A percentile compares a stretch with the other conserved stretches of the same genome.
phyloP scores from a whole-genome alignment of 2,888 invertebrate genomes.

The Campoletis raptor region DNA sequence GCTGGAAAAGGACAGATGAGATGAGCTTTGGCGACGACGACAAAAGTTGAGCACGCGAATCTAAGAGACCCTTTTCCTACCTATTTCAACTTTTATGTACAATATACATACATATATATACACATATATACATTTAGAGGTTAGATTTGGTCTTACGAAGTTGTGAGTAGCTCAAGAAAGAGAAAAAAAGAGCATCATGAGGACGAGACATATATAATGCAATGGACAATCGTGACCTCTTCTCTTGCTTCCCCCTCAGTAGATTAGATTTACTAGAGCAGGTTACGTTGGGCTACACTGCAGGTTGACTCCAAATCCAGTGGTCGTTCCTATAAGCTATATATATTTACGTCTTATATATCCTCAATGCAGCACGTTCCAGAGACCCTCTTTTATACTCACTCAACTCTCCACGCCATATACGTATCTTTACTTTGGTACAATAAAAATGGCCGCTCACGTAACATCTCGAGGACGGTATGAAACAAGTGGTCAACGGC shows the following conservation, averaged over 20 bases:
- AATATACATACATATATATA: constrained; percentile 2
- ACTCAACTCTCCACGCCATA: constrained; percentile 31
- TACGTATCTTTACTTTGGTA: constrained; percentile 22
- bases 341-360: constrained; percentile 15
- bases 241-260: constrained; percentile 69
- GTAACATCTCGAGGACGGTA: constrained; percentile 42
- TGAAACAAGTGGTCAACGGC: constrained; percentile 32
- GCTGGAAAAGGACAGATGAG: constrained; percentile 11
- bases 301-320: constrained; percentile 73
- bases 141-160: constrained; percentile 44
- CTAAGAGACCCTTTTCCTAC: constrained; percentile 40
- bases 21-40: constrained; percentile 30
- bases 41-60: constrained; percentile 56
- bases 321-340: constrained; percentile 67
- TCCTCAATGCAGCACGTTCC: constrained; percentile 33
- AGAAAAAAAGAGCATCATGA: constrained; percentile 41
- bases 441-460: constrained; percentile 63
- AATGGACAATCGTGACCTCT: constrained; percentile 76
- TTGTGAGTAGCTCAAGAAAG: constrained; percentile 43
- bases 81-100: constrained; percentile 15
- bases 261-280: constrained; percentile 77
- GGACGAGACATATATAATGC: constrained; percentile 79
- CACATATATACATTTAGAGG: background rate
- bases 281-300: constrained; percentile 42
- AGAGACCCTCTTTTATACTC: constrained; percentile 46